Evolutionary conservation across 2,888 invertebrate species (phyloP), one percentile per base, ranked within the genome.

Genomic region (Autographa pulchrina): DNA sequence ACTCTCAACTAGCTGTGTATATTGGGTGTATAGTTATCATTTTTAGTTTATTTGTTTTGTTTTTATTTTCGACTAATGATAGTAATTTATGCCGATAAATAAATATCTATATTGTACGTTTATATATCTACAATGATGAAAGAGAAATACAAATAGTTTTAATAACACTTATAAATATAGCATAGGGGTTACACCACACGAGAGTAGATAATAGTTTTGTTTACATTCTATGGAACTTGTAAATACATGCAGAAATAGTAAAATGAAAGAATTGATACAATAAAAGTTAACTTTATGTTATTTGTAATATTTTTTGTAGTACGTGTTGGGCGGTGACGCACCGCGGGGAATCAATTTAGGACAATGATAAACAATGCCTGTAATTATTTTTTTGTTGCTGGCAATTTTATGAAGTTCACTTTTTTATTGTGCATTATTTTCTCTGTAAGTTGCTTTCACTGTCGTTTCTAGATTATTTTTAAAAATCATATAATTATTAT

Each of bases 401-500:
- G 92, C 91, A 88, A 89, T 89, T 89, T 89, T 89, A 90, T 91
- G 86, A 89, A 83, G 89, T 89, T 89, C 88, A 87, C 90, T 92
- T 92, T 93, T 94, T 91, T 93, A 94, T 92, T 94, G 94, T 94
- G 95, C 94, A 95, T 95, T 94, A 93, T 92, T 92, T 93, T 88
- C 81, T 92, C 91, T 92, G 92, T 95, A 94, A 94, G 94, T 95
- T 95, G 96, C 96, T 95, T 95, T 95, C 93, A 91, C 94, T 95
- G 94, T 95, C 94, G 93, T 95, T 90, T 94, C 93, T 94, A 93
- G 93, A 93, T 94, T 94, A 95, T 95, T 94, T 95, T 94, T 93
- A 87, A 88, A 93, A 95, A 95, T 94, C 93, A 95, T 95, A 96
- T 95, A 95, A 94, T 94, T 95, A 95, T 94, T 95, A 95, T 94